Percentiles rank a stretch among this genome's conserved stretches.
Conservation (phyloP, 1,140 invertebrate genomes). For the Bombyx mandarina region DNA sequence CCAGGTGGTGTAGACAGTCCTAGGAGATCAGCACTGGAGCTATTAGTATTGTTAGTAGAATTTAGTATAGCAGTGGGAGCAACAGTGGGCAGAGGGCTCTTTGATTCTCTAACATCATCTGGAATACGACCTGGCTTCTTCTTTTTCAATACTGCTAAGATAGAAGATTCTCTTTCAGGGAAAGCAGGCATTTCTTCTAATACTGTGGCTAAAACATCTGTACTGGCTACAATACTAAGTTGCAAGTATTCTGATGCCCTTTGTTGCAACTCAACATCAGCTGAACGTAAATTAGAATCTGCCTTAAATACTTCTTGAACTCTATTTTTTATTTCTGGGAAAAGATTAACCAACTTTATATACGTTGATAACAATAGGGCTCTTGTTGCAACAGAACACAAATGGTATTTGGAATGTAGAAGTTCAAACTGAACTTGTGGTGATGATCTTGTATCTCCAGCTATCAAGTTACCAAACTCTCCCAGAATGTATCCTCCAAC, state of each 20-base stretch:
- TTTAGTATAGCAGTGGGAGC: constrained; percentile 66
- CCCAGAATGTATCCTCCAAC: constrained; percentile 99
- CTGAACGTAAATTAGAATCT: constrained; percentile 96
- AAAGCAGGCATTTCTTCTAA: constrained; percentile 99
- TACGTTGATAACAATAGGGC: constrained; percentile 97
- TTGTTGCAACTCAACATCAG: constrained; percentile 98
- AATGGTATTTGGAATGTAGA: constrained; percentile 98
- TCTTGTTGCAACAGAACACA: constrained; percentile 96
- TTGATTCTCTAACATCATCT: constrained; percentile 85
- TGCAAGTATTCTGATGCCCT: constrained; percentile 98
- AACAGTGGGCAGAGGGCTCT: constrained; percentile 80
- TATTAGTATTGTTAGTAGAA: constrained; percentile 74
- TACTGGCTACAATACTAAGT: constrained; percentile 94
- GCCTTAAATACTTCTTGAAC: constrained; percentile 97
- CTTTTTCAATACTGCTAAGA: constrained; percentile 97
- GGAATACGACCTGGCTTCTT: constrained; percentile 95
- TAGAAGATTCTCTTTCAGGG: constrained; percentile 98
- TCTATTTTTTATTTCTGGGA: constrained; percentile 97
- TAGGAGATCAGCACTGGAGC: constrained; percentile 84
- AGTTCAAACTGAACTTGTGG: constrained; percentile 96
- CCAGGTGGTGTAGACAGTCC: constrained; percentile 87
- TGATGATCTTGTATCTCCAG: constrained; percentile 97
- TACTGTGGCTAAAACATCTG: constrained; percentile 98
- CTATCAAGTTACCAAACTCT: constrained; percentile 99
- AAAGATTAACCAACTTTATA: constrained; percentile 99